Percentiles rank a stretch among this genome's conserved stretches.
Evolutionary conservation across 2,113 vertebrate genomes (phyloP).

Genomic region (Pomatostomus ruficeps): DNA sequence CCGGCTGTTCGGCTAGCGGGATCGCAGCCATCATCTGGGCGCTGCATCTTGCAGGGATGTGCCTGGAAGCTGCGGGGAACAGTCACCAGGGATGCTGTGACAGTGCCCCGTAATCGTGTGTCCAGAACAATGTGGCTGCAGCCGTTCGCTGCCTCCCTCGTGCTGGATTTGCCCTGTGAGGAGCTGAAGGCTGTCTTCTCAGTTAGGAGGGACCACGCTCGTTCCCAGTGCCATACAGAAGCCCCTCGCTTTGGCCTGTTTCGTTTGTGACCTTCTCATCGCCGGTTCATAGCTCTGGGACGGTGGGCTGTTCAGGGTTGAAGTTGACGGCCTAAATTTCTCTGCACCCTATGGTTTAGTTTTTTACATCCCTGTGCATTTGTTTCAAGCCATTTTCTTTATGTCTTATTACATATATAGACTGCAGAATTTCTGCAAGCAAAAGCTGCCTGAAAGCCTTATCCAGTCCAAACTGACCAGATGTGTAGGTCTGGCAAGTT

Average conservation of each 20-base stretch:
- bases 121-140: neutral
- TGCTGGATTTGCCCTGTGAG: neutral
- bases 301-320: neutral
- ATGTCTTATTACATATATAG: neutral
- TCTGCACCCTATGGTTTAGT: neutral
- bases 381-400: neutral
- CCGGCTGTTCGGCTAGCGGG: neutral
- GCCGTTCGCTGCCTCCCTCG: neutral
- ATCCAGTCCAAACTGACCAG: neutral
- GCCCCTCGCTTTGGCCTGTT: neutral
- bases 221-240: neutral
- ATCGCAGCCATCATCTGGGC: conserved; percentile 20
- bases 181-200: neutral
- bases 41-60: neutral
- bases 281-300: neutral
- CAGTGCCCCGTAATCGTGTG: neutral
- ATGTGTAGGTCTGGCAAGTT: neutral
- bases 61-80: neutral
- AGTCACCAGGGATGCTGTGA: neutral
- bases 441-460: neutral
- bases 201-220: neutral
- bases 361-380: neutral
- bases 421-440: neutral
- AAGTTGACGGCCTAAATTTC: neutral
- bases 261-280: neutral